Evolutionary conservation across 2,888 invertebrate genomes (phyloP), one percentile per base, ranked within the genome.

Genomic region (Chouioia cunea): DNA sequence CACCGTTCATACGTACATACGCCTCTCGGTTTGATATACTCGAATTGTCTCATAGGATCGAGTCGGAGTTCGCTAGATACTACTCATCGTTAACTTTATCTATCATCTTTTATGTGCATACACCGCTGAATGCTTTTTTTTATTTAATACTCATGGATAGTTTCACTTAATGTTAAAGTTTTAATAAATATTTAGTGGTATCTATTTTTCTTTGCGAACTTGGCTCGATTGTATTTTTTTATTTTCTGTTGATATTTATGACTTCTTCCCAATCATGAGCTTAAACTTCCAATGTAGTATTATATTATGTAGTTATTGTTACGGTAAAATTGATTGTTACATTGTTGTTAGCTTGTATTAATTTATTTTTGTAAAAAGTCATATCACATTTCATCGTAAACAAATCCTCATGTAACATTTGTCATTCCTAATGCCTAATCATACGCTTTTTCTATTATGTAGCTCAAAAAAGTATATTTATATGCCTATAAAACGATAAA

Each of bases 371-470:
- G 2, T 64, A 66, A 52, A 54, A 54, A 60, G 44, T 53, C 72
- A 72, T 72, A 72, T 69, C 65, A 68, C 64, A 16, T 2, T 23
- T 59, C 64, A 64, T 64, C 46, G 53, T 67, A 59, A 64, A 65
- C 54, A 36, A 27, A 12, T 53, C 52, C 36, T 57, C 43, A 44
- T 46, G 2, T 18, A 46, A 46, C 36, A n/a, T n/a, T n/a, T 63
- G 56, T 69, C 52, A 62, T 65, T 63, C 60, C 22, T 23, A 65
- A 69, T 72, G 68, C 65, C 65, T 72, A 54, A 72, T 50, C 52
- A 46, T 60, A 16, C 46, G 65, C 67, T 63, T 71, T 53, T 52
- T 59, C 36, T 36, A 62, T 59, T 63, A 43, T 1, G 58, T 66
- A 66, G 66, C 22, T 43, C 36, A 58, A 60, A 54, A 54, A 47